phyloP scores from a whole-genome alignment of 1,140 invertebrate genomes.

The Caenorhabditis inopinata region DNA sequence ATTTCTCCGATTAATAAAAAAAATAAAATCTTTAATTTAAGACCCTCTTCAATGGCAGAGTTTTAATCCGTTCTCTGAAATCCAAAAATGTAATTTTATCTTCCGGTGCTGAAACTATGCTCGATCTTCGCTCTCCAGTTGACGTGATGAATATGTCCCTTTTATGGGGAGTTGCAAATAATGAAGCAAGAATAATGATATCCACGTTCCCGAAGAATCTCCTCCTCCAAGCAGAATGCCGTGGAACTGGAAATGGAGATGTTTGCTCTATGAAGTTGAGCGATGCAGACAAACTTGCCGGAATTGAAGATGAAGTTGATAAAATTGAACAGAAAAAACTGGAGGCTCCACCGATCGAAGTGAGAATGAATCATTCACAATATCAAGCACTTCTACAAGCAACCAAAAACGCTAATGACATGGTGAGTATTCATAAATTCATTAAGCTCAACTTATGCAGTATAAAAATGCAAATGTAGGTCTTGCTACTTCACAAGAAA shows the following conservation, averaged over 20 bases:
- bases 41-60: constrained; percentile 33
- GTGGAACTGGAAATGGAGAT: constrained; percentile 22
- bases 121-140: constrained; percentile 60
- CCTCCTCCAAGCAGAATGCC: not conserved
- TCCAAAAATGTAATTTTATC: constrained; percentile 37
- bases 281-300: not conserved
- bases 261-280: constrained; percentile 26
- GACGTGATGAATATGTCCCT: constrained; percentile 59
- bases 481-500: too few relatives aligned
- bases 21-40: not conserved
- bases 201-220: constrained; percentile 6
- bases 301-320: not conserved
- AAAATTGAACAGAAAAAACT: not conserved
- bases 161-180: constrained; percentile 52
- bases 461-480: too few relatives aligned
- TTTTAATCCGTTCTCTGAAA: constrained; percentile 22
- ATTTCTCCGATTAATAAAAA: not conserved
- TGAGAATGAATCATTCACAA: not conserved
- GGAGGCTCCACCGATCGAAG: not conserved
- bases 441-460: too few relatives aligned
- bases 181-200: constrained; percentile 22
- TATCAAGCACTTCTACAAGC: not conserved
- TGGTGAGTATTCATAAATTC: not conserved
- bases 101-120: constrained; percentile 35
- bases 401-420: constrained; percentile 3